phyloP scores from a whole-genome alignment of 2,113 vertebrate genomes.

The Zosterops hypoxanthus region DNA sequence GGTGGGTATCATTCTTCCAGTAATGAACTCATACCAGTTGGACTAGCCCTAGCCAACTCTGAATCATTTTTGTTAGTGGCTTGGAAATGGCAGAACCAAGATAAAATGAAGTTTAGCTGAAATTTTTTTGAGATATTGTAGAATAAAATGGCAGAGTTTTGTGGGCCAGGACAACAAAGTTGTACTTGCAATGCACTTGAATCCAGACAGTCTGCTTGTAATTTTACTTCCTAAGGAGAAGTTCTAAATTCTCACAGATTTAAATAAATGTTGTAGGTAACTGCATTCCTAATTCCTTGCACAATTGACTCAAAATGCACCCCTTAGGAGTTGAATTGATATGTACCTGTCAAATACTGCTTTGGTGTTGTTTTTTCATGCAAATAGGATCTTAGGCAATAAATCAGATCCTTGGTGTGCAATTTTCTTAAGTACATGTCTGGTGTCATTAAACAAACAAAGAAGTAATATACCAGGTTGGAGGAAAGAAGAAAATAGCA shows the following conservation, averaged over 20 bases:
- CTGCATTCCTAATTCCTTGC: neutral
- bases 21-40: neutral
- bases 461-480: conserved; percentile 14
- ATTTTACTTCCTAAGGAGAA: neutral
- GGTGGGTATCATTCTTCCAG: neutral
- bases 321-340: conserved; percentile 29
- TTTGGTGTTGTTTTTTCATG: neutral
- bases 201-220: neutral
- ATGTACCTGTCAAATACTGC: neutral
- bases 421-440: conserved; percentile 39
- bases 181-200: neutral
- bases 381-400: conserved; percentile 22
- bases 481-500: conserved; percentile 15
- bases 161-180: neutral
- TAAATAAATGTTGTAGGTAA: conserved; percentile 30
- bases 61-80: neutral
- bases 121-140: neutral
- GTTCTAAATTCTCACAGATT: conserved; percentile 19
- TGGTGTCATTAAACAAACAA: conserved; percentile 56
- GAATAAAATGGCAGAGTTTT: neutral
- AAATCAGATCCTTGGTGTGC: conserved; percentile 36
- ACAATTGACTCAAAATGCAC: conserved; percentile 34
- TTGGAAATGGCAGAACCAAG: neutral
- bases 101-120: neutral
- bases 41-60: neutral